Evolutionary conservation across 30 jellyfish, hydroid and myxozoan species (phyloP).

Genomic region (Cassiopea andromeda): DNA sequence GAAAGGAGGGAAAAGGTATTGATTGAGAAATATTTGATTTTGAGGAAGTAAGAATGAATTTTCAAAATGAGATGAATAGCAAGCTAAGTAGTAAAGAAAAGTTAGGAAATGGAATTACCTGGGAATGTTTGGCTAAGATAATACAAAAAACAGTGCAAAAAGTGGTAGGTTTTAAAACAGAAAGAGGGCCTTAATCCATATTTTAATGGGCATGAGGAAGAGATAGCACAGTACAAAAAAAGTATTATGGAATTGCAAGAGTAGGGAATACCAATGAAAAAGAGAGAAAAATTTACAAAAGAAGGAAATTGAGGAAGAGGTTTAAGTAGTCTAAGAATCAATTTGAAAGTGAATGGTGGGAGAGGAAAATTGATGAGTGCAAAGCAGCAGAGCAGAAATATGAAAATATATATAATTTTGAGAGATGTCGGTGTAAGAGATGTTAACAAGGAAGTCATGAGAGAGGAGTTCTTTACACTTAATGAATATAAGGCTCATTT

Average conservation of each 20-base stretch:
- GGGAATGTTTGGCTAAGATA: slow-evolving; percentile 2
- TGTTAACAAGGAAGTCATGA: neutral
- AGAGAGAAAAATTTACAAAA: neutral
- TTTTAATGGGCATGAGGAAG: slow-evolving; percentile 7
- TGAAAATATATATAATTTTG: neutral
- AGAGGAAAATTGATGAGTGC: neutral
- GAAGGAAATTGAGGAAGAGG: neutral
- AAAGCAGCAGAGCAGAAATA: neutral
- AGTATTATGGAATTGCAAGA: neutral
- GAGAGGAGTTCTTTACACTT: slow-evolving; percentile 7
- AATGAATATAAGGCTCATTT: neutral
- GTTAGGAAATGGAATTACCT: neutral
- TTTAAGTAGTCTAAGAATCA: neutral
- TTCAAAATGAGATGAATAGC: neutral
- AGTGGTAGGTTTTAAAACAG: neutral
- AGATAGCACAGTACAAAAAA: neutral
- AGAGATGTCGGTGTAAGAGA: slow-evolving; percentile 3
- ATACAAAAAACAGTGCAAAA: neutral
- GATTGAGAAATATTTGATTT: neutral
- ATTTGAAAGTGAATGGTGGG: neutral
- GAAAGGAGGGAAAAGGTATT: neutral
- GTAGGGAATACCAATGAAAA: neutral
- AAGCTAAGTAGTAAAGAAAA: neutral
- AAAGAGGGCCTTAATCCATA: neutral
- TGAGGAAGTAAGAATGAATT: neutral